These are phyloP conservation scores for Synergus gifuensis DNA, from an alignment of 2,888 invertebrate genomes.

Conservation along the genomic window DNA sequence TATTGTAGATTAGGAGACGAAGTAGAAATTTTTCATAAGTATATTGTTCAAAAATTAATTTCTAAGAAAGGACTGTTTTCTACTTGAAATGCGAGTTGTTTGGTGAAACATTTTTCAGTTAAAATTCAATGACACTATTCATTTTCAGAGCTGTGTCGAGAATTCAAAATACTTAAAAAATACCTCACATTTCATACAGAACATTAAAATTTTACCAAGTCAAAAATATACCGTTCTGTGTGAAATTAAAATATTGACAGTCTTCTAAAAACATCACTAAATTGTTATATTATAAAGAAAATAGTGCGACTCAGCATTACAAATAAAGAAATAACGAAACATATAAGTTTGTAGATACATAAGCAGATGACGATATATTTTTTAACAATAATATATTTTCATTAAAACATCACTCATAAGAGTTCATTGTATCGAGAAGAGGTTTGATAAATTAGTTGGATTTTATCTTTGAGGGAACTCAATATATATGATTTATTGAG, in stretches of 20 bases:
- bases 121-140: background rate
- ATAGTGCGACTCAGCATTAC: background rate
- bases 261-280: background rate
- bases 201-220: background rate
- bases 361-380: slow-evolving; percentile 29
- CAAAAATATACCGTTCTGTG: background rate
- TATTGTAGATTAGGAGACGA: background rate
- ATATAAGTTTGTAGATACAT: slow-evolving; percentile 30
- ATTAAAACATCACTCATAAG: slow-evolving; percentile 1
- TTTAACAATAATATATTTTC: slow-evolving; percentile 24
- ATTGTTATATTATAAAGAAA: background rate
- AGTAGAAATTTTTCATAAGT: background rate
- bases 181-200: background rate
- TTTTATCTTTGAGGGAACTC: background rate
- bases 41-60: slow-evolving; percentile 1
- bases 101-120: slow-evolving; percentile 4
- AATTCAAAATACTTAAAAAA: background rate
- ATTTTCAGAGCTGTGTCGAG: background rate
- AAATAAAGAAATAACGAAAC: slow-evolving; percentile 34
- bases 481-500: background rate
- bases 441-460: background rate
- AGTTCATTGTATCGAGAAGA: background rate
- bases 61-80: slow-evolving; percentile 25
- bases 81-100: slow-evolving; percentile 8
- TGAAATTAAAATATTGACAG: background rate